Conservation (phyloP, 2,113 vertebrate genomes). For the Scalopus aquaticus region DNA sequence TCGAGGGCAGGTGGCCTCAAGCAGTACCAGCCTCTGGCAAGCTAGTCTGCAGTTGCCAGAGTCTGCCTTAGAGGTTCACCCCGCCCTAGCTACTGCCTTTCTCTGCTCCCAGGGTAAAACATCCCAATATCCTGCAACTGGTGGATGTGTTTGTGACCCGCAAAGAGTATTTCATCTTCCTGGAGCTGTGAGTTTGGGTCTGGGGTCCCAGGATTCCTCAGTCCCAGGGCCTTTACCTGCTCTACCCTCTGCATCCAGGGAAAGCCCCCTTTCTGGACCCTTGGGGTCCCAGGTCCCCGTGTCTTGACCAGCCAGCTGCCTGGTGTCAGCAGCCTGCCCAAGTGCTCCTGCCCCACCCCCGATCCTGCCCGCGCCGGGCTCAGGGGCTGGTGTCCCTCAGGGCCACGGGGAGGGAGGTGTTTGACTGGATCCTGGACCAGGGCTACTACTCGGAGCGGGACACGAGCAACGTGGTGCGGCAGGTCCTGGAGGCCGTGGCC, state of each 20-base stretch:
- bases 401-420: slow-evolving; percentile 97
- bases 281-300: not conserved
- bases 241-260: slow-evolving; percentile 13
- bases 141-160: slow-evolving; percentile 98
- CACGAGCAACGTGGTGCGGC: slow-evolving; percentile 98
- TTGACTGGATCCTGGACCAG: slow-evolving; percentile 99
- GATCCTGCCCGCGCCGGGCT: slow-evolving; percentile 63
- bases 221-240: slow-evolving; percentile 4
- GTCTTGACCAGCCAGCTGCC: slow-evolving; percentile 50
- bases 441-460: slow-evolving; percentile 98
- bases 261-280: slow-evolving; percentile 41
- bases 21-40: not conserved
- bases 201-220: slow-evolving; percentile 48
- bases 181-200: slow-evolving; percentile 95
- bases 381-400: slow-evolving; percentile 85
- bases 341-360: slow-evolving; percentile 44
- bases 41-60: not conserved
- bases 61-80: not conserved
- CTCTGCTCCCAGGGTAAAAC: slow-evolving; percentile 92
- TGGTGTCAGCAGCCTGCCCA: slow-evolving; percentile 49
- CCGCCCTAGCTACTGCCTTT: not conserved
- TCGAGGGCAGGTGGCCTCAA: not conserved
- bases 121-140: slow-evolving; percentile 96
- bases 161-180: slow-evolving; percentile 98
- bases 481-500: slow-evolving; percentile 97